These are phyloP conservation scores for Cyclina sinensis DNA, from an alignment of 1,140 invertebrate species.

Conservation along the genomic window DNA sequence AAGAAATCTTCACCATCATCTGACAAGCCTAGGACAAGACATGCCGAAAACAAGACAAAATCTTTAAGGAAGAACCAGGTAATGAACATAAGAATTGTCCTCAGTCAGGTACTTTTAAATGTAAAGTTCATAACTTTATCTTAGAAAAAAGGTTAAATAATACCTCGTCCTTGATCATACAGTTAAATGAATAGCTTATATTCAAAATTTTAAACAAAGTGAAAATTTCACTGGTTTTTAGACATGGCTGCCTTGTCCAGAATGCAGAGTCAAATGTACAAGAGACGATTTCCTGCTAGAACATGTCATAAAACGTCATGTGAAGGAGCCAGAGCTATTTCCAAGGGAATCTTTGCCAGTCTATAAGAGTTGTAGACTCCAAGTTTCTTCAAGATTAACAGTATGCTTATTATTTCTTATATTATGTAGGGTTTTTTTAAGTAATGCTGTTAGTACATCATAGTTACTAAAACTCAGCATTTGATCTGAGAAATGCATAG, in stretches of 20 bases:
- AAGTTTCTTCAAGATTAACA: background rate
- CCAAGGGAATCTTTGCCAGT: background rate
- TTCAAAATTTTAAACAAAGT: too few species aligned
- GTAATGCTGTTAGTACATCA: background rate
- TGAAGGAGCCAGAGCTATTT: background rate
- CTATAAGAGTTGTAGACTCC: background rate
- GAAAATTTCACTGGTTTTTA: too few species aligned
- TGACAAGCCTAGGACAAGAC: too few species aligned
- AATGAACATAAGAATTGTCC: too few species aligned
- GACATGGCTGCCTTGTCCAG: background rate
- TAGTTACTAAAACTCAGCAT: background rate
- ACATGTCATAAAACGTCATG: background rate
- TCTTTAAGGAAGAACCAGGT: too few species aligned
- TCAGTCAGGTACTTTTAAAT: too few species aligned
- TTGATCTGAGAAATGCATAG: background rate
- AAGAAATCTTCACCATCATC: too few species aligned
- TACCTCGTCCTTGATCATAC: too few species aligned
- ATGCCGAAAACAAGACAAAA: too few species aligned
- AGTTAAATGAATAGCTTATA: too few species aligned
- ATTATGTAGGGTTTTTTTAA: background rate
- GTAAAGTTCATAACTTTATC: too few species aligned
- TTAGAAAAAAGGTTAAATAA: too few species aligned
- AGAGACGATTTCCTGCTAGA: background rate
- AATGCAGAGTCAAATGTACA: background rate
- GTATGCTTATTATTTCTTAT: background rate